Base-by-base conservation (phyloP, 2,888 invertebrate genomes). In the Mechanitis mazaeus region DNA sequence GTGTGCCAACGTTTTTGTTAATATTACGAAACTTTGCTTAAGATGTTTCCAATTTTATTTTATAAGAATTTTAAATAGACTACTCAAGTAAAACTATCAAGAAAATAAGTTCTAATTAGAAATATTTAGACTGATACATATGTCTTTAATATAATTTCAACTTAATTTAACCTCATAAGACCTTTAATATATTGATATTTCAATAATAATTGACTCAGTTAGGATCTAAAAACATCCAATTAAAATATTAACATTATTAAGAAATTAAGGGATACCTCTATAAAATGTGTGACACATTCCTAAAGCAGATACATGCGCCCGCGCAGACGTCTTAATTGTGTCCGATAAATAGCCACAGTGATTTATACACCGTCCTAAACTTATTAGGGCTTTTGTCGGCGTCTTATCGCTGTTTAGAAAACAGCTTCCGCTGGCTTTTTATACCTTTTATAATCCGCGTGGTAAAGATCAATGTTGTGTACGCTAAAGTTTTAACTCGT, bases 301-400 rank as follows among this genome's bases (percentile, higher is more conserved):
- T 75, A 67, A 64, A 56, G 62, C 64, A 58, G 56, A 63, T 62
- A 68, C 61, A 53, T 62, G 61, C 64, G 65, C 69, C 68, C 67
- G 68, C 68, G 68, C 68, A 66, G 81, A 88, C 82, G 79, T 87
- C 87, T 88, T 89, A 88, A 88, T 88, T 87, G 88, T 84, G 77
- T 70, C 76, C 72, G 86, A 87, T 87, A 85, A 81, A 83, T 79
- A 74, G 70, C 71, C 76, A 69, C 71, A 75, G 79, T 85, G 88
- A 90, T 90, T 90, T 89, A 89, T 89, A 87, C 81, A 78, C 76
- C 79, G 73, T 69, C 75, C 79, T 77, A 77, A 83, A 79, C 77
- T 81, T 82, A 82, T 83, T 84, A 81, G 79, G 74, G 71, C 80
- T 87, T 20, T 89, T 89, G 89, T 87, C 89, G 89, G 88, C 84